Evolutionary conservation across 1,140 invertebrate genomes (phyloP).

Genomic region (Thaumatotibia leucotreta): DNA sequence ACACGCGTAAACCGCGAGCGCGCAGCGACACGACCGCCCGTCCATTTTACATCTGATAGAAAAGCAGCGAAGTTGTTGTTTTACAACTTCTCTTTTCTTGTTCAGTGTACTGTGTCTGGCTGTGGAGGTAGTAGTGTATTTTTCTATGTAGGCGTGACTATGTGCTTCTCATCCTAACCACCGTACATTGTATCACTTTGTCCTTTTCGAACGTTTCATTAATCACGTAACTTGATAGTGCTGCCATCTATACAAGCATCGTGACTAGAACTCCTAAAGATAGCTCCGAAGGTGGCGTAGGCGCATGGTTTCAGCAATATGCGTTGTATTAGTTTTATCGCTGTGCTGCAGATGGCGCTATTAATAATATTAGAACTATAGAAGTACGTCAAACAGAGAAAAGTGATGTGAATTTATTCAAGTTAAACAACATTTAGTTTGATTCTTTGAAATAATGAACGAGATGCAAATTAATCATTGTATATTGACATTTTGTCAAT

Average conservation of each 20-base stretch:
- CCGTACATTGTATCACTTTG: constrained; percentile 14
- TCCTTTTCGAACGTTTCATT: constrained; percentile 50
- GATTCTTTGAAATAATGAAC: too few relatives aligned
- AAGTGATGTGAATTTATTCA: too few relatives aligned
- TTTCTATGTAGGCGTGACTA: constrained; percentile 40
- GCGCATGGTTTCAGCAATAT: background rate
- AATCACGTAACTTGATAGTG: constrained; percentile 20
- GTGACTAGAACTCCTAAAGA: background rate
- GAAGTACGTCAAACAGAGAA: too few relatives aligned
- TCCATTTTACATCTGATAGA: constrained; percentile 77
- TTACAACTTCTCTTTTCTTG: constrained; percentile 76
- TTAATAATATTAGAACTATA: background rate
- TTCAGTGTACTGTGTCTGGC: constrained; percentile 51
- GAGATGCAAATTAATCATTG: too few relatives aligned
- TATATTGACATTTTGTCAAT: too few relatives aligned
- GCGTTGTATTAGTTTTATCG: background rate
- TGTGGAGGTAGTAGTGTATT: constrained; percentile 24
- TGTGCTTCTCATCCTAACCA: constrained; percentile 37
- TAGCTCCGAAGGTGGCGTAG: background rate
- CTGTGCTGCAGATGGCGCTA: background rate
- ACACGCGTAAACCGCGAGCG: constrained; percentile 65
- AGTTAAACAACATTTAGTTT: too few relatives aligned
- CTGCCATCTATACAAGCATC: constrained; percentile 37
- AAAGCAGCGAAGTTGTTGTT: constrained; percentile 74
- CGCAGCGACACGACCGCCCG: constrained; percentile 69